Evolutionary conservation across 2,113 vertebrate species (phyloP).

Genomic region (Burhinus bistriatus): DNA sequence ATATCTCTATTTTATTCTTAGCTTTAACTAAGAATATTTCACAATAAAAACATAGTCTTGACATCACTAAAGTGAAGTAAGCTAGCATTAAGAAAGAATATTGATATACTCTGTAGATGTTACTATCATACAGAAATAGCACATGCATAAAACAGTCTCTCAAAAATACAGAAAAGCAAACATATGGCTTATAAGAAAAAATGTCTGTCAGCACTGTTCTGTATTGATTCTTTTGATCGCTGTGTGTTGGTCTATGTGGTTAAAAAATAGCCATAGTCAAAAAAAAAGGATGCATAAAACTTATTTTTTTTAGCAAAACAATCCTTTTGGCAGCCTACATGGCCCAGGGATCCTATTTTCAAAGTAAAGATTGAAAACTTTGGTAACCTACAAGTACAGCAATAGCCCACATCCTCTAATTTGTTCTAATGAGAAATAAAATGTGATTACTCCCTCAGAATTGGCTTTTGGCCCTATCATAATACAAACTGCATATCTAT

Average conservation of each 20-base stretch:
- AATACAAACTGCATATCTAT: neutral
- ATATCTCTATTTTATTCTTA: neutral
- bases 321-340: neutral
- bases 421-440: slow-evolving; percentile 2
- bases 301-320: neutral
- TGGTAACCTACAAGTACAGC: neutral
- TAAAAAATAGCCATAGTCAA: neutral
- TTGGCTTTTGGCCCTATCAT: neutral
- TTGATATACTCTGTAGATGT: neutral
- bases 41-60: neutral
- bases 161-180: neutral
- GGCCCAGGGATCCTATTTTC: neutral
- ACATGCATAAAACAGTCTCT: neutral
- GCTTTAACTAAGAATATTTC: neutral
- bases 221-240: neutral
- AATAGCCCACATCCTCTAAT: neutral
- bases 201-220: neutral
- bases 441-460: neutral
- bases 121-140: neutral
- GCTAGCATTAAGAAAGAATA: neutral
- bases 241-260: neutral
- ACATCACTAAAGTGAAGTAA: neutral
- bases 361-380: neutral
- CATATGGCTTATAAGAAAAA: neutral
- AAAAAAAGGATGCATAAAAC: neutral